Conservation (phyloP, 1,140 invertebrate species). For the Pteromalus puparum region DNA sequence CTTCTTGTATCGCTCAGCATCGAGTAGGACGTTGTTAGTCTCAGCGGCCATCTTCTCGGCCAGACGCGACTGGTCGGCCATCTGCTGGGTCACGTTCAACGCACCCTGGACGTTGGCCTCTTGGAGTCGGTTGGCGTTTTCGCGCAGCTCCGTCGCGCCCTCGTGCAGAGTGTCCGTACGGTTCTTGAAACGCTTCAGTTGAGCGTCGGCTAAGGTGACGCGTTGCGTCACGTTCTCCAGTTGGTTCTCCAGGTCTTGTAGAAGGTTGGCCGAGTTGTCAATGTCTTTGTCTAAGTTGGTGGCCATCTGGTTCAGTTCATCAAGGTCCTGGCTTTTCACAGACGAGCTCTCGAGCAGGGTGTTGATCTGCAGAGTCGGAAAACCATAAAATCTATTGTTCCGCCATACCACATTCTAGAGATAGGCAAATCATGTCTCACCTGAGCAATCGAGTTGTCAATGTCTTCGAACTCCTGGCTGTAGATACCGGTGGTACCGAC, state of each 20-base stretch:
- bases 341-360: constrained; percentile 85
- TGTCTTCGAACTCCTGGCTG: constrained; percentile 92
- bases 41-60: constrained; percentile 80
- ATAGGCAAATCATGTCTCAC: constrained; percentile 5
- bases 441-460: constrained; percentile 89
- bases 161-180: constrained; percentile 84
- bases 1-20: constrained; percentile 89
- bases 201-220: constrained; percentile 86
- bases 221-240: constrained; percentile 86
- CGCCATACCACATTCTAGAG: not conserved
- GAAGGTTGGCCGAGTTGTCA: constrained; percentile 74
- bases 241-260: constrained; percentile 79
- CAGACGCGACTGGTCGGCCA: constrained; percentile 81
- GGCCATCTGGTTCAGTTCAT: constrained; percentile 78
- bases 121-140: constrained; percentile 92
- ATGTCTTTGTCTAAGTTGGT: constrained; percentile 77
- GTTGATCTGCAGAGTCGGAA: constrained; percentile 75
- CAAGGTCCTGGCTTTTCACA: constrained; percentile 85
- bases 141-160: constrained; percentile 84
- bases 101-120: constrained; percentile 97
- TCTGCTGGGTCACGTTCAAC: constrained; percentile 91
- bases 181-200: constrained; percentile 84
- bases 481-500: constrained; percentile 96
- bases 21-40: constrained; percentile 77
- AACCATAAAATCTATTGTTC: not conserved